A percentile compares a stretch with the other conserved stretches of the same genome.
Evolutionary conservation across 1,140 invertebrate genomes (phyloP).

Genomic region (Acromyrmex charruanus): DNA sequence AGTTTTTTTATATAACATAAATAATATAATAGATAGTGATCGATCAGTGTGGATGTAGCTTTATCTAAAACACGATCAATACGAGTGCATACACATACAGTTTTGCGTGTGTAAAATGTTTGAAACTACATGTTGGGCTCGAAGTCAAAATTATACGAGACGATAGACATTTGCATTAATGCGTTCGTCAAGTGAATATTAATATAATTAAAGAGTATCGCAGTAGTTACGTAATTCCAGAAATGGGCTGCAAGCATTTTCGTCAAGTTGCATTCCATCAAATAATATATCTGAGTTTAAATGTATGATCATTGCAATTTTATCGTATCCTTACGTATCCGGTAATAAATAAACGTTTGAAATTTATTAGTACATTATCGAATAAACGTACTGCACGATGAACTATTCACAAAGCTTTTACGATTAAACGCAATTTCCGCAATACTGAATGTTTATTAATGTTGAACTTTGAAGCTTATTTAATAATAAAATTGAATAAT

Average conservation of each 20-base stretch:
- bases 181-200: constrained; percentile 4
- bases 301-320: not conserved
- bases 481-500: constrained; percentile 10
- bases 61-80: constrained; percentile 49
- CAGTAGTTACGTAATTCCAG: constrained; percentile 7
- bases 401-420: not conserved
- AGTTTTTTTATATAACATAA: too few relatives aligned
- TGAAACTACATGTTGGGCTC: constrained; percentile 15
- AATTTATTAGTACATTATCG: not conserved
- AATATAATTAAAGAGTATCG: constrained; percentile 34
- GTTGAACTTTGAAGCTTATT: not conserved
- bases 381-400: not conserved
- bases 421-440: constrained; percentile 10
- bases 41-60: constrained; percentile 37
- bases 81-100: constrained; percentile 17
- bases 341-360: not conserved
- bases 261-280: not conserved
- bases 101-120: constrained; percentile 46
- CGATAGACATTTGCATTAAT: constrained; percentile 31
- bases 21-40: not conserved
- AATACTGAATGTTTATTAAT: not conserved
- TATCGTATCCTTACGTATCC: not conserved
- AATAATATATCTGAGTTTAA: constrained; percentile 15
- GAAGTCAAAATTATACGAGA: constrained; percentile 30
- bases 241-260: constrained; percentile 10